Evolutionary conservation across 2,888 invertebrate species (phyloP), one percentile per base, ranked within the genome.

Genomic region (Prosopocoilus inquinatus): DNA sequence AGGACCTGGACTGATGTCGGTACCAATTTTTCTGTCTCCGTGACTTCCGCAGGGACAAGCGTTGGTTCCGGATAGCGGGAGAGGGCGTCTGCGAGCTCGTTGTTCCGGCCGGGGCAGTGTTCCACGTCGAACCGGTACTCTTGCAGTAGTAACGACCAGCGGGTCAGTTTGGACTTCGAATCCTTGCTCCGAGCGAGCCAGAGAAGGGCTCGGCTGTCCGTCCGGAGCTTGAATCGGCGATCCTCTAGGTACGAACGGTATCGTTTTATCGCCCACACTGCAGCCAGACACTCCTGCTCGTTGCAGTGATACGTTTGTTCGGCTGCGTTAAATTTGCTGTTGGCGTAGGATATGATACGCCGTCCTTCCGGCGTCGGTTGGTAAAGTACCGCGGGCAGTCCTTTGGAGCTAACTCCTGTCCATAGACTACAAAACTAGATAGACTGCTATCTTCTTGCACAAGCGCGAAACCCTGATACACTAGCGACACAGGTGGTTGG

Each of bases 231-330:
- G 38, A 69, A 67, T 1, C 9, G 59, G 1, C 48, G 48, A 12
- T 63, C 66, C 35, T 65, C 64, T 9, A 67, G 50, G 35, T 61
- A 64, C 0, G 60, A 62, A 0, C 65, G 55, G 41, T 63, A 68
- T 2, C 56, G 53, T 15, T 62, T 60, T 5, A 63, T 45, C 2
- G 62, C 66, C 67, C 64, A 69, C 5, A 68, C 52, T 0, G 63
- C 57, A 0, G 67, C 63, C 1, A 64, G 45, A 4, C 3, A 7
- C 9, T 7, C 1, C 9, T n/a, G n/a, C n/a, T n/a, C n/a, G n/a
- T n/a, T n/a, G n/a, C n/a, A n/a, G n/a, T n/a, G n/a, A n/a, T n/a
- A 38, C 1, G 5, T 7, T 7, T 38, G 9, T 13, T 38, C 38
- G 9, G 38, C 38, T 4, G 38, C 4, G 7, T 11, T 12, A 2